These are phyloP conservation scores for Ceyx cyanopectus DNA, from an alignment of 2,113 vertebrate genomes.

Conservation along the genomic window DNA sequence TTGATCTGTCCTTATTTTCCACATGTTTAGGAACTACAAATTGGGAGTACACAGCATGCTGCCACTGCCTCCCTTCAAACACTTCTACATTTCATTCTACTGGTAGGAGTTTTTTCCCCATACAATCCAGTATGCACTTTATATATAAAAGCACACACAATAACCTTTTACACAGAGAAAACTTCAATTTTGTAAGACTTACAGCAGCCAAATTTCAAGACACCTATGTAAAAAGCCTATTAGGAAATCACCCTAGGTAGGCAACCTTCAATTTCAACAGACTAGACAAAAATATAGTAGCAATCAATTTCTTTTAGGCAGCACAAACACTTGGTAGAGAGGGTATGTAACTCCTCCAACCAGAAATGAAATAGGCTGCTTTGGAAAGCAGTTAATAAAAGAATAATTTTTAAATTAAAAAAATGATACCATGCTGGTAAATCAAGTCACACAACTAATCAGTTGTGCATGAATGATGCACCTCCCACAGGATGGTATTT, in stretches of 20 bases:
- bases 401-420: not conserved
- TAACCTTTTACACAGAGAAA: not conserved
- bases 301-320: not conserved
- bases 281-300: not conserved
- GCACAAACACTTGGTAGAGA: not conserved
- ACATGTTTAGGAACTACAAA: not conserved
- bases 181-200: not conserved
- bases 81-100: not conserved
- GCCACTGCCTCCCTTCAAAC: not conserved
- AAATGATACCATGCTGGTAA: not conserved
- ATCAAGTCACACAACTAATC: not conserved
- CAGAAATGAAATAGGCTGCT: not conserved
- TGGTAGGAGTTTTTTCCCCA: not conserved
- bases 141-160: accelerated
- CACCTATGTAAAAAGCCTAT: not conserved
- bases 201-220: not conserved
- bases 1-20: not conserved
- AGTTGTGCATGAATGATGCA: not conserved
- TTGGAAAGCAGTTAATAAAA: not conserved
- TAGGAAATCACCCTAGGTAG: not conserved
- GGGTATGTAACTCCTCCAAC: not conserved
- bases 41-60: not conserved
- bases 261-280: not conserved
- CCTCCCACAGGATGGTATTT: not conserved
- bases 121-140: not conserved